Base-by-base conservation (phyloP, 2,113 vertebrate species). In the Aspidoscelis tigris region DNA sequence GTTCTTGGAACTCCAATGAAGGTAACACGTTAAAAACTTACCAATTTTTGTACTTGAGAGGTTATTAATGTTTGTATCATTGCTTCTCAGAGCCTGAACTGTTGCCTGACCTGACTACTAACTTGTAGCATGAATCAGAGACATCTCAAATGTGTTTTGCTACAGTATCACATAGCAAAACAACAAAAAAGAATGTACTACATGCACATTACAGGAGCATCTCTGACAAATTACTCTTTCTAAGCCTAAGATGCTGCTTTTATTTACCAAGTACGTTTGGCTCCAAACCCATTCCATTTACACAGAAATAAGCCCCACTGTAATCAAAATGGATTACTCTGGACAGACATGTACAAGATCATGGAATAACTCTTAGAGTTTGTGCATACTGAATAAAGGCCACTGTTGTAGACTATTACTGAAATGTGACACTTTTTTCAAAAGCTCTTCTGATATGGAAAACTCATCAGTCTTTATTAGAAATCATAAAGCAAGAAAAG, bases 101-200 rank as follows among this genome's bases (percentile, higher is more conserved):
- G 22, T 77, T 6, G 74, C 0, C 41, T 1, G 0, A 0, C 0
- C 3, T n/a, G 20, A n/a, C 0, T 39, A 12, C 0, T 68, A 73
- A 24, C 73, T 22, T 39, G 4, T 6, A 0, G 10, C 4, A 69
- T 79, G 44, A 80, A 76, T 76, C 47, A 70, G 58, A 43, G 58
- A 12, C 70, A 66, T 33, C 2, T 53, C 53, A 24, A 43, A 16
- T 66, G 0, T 4, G 33, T 50, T 77, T 2, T 4, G 50, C 33
- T 5, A 2, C 18, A 68, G 64, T 16, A 58, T 22, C 39, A 39
- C 53, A 61, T 3, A 18, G 26, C 33, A 61, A n/a, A 5, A 26
- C 58, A 21, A 61, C 2, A 58, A 61, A 21, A 18, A 77, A 24
- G 8, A 77, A 41, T 41, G n/a, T 26, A 61, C 26, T 43, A 55